Percentiles rank a stretch among this genome's conserved stretches.
Evolutionary conservation across 2,888 invertebrate genomes (phyloP).

Genomic region (Lypha dubia): DNA sequence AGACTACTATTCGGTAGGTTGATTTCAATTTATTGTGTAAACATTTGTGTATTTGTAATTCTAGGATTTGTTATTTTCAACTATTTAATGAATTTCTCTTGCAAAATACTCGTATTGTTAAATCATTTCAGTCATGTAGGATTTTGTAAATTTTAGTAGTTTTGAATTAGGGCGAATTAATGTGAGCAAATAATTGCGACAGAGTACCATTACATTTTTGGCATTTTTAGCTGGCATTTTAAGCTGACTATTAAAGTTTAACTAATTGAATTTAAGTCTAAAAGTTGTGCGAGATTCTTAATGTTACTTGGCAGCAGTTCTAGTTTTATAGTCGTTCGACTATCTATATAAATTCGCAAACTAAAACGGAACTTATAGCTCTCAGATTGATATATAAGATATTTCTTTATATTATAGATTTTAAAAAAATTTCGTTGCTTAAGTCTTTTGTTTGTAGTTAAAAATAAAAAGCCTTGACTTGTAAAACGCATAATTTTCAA

Average conservation of each 20-base stretch:
- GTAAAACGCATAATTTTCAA: background rate
- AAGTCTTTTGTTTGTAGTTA: slow-evolving; percentile 1
- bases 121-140: background rate
- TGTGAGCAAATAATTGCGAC: background rate
- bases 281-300: too few species aligned
- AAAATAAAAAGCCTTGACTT: background rate
- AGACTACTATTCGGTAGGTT: slow-evolving; percentile 39
- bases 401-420: background rate
- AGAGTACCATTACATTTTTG: too few species aligned
- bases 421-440: background rate
- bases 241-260: too few species aligned
- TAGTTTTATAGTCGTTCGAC: too few species aligned
- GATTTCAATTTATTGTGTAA: slow-evolving; percentile 47
- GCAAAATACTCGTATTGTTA: too few species aligned
- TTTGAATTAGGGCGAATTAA: background rate
- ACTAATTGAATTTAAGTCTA: too few species aligned
- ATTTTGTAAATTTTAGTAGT: background rate
- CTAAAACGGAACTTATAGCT: background rate
- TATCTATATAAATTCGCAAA: too few species aligned
- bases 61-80: background rate
- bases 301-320: too few species aligned
- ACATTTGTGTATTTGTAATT: slow-evolving; percentile 22
- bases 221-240: too few species aligned
- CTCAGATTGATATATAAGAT: too few species aligned
- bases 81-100: background rate